Conservation (phyloP, 2,888 invertebrate genomes). For the Ctena decussata region DNA sequence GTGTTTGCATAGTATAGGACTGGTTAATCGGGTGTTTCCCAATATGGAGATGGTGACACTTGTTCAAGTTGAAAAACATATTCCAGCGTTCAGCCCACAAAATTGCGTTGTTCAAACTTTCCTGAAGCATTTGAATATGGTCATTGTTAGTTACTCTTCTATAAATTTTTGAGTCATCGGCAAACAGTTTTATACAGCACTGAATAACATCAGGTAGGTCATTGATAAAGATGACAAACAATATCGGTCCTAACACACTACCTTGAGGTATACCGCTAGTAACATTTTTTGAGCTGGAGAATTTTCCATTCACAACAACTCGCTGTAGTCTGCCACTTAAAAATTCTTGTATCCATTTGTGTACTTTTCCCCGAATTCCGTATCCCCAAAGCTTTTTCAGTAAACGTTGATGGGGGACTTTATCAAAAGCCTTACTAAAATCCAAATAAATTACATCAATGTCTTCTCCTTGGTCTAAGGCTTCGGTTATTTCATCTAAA, state of each 20-base stretch:
- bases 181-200: no score
- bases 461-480: background rate
- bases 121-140: background rate
- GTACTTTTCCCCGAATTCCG: background rate
- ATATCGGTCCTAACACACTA: no score
- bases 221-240: no score
- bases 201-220: constrained; percentile 30
- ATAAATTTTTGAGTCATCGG: no score
- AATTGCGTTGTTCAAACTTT: background rate
- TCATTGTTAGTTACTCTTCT: no score
- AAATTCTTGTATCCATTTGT: background rate
- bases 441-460: background rate
- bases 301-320: background rate
- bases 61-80: no score
- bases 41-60: no score
- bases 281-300: no score
- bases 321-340: background rate
- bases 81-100: background rate
- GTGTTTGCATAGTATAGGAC: no score
- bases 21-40: no score
- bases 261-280: no score
- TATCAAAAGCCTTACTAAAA: background rate
- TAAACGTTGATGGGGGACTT: background rate
- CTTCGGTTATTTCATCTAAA: background rate
- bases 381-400: background rate